Evolutionary conservation across 2,113 vertebrate genomes (phyloP).

Genomic region (Tylochromis polylepis): DNA sequence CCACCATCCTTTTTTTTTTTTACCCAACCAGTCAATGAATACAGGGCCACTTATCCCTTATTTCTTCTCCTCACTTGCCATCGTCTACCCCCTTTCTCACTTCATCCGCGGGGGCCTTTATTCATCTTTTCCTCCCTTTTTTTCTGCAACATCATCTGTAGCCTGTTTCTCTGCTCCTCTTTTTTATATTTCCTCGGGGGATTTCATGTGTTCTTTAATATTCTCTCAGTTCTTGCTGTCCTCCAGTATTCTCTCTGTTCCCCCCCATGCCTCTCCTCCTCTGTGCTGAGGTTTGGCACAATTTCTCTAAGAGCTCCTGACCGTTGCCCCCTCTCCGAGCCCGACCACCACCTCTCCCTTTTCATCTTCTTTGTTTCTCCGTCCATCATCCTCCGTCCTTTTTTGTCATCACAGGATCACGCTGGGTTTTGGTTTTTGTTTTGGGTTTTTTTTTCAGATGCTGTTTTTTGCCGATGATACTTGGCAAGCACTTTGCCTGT

Average conservation of each 20-base stretch:
- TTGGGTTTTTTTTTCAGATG: not conserved
- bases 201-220: slow-evolving; percentile 51
- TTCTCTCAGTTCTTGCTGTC: slow-evolving; percentile 55
- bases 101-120: slow-evolving; percentile 8
- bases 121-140: slow-evolving; percentile 40
- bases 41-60: slow-evolving; percentile 38
- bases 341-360: not conserved
- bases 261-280: not conserved
- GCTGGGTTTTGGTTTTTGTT: not conserved
- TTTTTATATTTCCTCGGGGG: slow-evolving; percentile 15
- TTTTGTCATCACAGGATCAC: not conserved
- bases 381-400: not conserved
- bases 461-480: slow-evolving; percentile 56
- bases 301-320: slow-evolving; percentile 28
- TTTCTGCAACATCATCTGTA: slow-evolving; percentile 41
- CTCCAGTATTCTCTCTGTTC: slow-evolving; percentile 50
- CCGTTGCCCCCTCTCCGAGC: not conserved
- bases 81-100: slow-evolving; percentile 10
- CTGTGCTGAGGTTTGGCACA: not conserved
- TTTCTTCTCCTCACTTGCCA: slow-evolving; percentile 8
- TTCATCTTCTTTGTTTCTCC: not conserved
- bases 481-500: slow-evolving; percentile 59
- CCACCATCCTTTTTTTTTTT: not conserved
- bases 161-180: slow-evolving; percentile 25
- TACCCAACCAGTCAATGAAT: slow-evolving; percentile 28